phyloP scores from a whole-genome alignment of 1,140 invertebrate species.

The Drosophila navojoa region DNA sequence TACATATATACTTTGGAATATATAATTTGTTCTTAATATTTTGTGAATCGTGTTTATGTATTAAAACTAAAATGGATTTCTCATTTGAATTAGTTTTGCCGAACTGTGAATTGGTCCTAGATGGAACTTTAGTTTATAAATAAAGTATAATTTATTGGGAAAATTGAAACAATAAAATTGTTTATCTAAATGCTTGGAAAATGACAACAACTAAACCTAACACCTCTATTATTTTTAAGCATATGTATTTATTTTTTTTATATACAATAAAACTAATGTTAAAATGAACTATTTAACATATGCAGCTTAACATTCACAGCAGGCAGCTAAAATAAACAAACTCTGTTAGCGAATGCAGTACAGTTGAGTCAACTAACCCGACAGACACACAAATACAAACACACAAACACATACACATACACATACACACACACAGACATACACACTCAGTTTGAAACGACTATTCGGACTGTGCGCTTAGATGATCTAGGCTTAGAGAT shows the following conservation, averaged over 20 bases:
- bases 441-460: constrained; percentile 33
- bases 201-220: constrained; percentile 15
- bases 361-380: constrained; percentile 12
- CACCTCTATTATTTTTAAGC: not conserved
- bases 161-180: not conserved
- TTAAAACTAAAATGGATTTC: not conserved
- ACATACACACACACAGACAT: not conserved
- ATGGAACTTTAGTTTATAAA: not conserved
- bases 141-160: not conserved
- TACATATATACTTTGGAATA: constrained; percentile 16
- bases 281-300: constrained; percentile 21
- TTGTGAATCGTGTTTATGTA: constrained; percentile 4
- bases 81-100: not conserved
- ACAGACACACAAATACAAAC: constrained; percentile 34
- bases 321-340: constrained; percentile 35
- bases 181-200: not conserved
- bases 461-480: constrained; percentile 48
- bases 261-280: constrained; percentile 37
- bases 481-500: constrained; percentile 68
- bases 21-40: constrained; percentile 31
- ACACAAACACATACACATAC: constrained; percentile 5
- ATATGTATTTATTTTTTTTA: no score
- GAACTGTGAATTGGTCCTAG: constrained; percentile 33
- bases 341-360: constrained; percentile 7
- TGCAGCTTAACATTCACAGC: constrained; percentile 33